Conservation (phyloP, 2,113 vertebrate species). For the Arothron firmamentum region DNA sequence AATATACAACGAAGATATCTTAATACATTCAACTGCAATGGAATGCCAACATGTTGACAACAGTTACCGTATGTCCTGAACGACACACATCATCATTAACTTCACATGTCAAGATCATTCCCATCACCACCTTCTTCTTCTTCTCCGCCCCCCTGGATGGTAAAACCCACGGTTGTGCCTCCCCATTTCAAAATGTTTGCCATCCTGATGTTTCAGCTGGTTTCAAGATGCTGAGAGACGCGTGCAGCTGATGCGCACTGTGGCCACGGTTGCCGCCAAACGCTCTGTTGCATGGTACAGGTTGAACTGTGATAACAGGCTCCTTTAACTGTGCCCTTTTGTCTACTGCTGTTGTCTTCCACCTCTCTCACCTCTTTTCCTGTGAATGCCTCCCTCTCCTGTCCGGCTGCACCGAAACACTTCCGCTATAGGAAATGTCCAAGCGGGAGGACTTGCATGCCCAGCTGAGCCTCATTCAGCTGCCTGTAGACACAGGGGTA, state of each 20-base stretch:
- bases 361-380: conserved; percentile 46
- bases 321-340: conserved; percentile 39
- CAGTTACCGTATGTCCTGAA: not conserved
- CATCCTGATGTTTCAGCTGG: conserved; percentile 16
- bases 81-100: conserved; percentile 13
- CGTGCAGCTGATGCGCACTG: conserved; percentile 20
- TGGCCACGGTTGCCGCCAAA: conserved; percentile 26
- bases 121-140: conserved; percentile 18
- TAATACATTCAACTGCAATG: not conserved
- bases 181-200: conserved; percentile 13
- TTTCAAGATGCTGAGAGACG: conserved; percentile 11
- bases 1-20: too few relatives aligned
- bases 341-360: conserved; percentile 29
- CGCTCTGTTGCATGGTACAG: conserved; percentile 44
- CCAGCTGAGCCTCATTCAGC: conserved; percentile 97
- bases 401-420: conserved; percentile 63
- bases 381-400: conserved; percentile 46
- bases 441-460: conserved; percentile 95
- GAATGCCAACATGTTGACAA: conserved; percentile 7
- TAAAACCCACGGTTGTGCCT: conserved; percentile 12
- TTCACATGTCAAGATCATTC: conserved; percentile 10
- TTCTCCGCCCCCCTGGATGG: not conserved
- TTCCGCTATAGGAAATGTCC: conserved; percentile 90
- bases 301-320: conserved; percentile 26
- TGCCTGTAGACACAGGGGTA: conserved; percentile 97